Evolutionary conservation across 2,888 invertebrate species (phyloP).

Genomic region (Megamerina dolium): DNA sequence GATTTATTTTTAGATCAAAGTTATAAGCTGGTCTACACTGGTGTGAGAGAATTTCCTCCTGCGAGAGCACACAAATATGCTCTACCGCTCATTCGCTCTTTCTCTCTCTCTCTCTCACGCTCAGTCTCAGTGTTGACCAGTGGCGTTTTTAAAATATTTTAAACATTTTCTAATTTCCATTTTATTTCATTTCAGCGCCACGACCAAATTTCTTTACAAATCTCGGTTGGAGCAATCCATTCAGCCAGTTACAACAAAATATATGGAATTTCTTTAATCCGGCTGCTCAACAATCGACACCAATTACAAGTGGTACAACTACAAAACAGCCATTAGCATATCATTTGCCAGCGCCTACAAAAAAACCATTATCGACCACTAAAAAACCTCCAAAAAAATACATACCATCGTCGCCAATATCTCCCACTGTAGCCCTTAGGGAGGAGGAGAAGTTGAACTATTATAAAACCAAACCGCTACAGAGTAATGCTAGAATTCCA

Average conservation of each 20-base stretch:
- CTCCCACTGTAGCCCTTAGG: slow-evolving; percentile 1
- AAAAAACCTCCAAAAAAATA: slow-evolving; percentile 27
- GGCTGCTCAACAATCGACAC: too few species aligned
- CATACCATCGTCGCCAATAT: slow-evolving; percentile 11
- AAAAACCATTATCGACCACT: slow-evolving; percentile 11
- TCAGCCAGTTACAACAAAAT: slow-evolving; percentile 32
- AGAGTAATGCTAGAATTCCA: not conserved
- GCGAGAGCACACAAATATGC: too few species aligned
- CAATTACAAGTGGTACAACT: too few species aligned
- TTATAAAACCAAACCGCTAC: slow-evolving; percentile 12
- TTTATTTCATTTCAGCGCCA: slow-evolving; percentile 14
- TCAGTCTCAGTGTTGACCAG: too few species aligned
- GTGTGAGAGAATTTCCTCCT: too few species aligned
- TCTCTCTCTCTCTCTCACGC: not conserved
- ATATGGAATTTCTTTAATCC: slow-evolving; percentile 39
- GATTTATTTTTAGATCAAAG: too few species aligned
- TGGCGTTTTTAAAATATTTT: not conserved
- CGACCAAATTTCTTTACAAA: slow-evolving; percentile 11
- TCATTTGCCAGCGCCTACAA: too few species aligned
- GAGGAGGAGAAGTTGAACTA: slow-evolving; percentile 20
- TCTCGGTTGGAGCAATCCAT: slow-evolving; percentile 18
- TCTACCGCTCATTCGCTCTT: not conserved
- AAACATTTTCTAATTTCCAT: not conserved
- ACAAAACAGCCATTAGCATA: too few species aligned
- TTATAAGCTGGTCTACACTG: too few species aligned